Evolutionary conservation across 2,797 vertebrate genomes (phyloP).

Genomic region (Scomberomorus guttatus): DNA sequence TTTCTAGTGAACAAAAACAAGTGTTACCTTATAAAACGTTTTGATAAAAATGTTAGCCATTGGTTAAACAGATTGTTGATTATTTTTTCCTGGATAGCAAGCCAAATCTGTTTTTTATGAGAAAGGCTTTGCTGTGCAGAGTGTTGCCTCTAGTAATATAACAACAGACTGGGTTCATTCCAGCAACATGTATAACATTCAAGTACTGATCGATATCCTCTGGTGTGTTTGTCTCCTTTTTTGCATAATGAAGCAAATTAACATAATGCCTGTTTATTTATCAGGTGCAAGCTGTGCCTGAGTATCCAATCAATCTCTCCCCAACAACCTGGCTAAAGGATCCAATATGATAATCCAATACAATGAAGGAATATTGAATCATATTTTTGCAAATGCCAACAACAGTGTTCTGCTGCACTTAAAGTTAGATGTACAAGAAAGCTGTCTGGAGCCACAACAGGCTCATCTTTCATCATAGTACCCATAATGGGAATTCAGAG

Average conservation of each 20-base stretch:
- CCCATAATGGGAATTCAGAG: conserved; percentile 39
- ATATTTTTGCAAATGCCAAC: conserved; percentile 49
- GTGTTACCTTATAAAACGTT: conserved; percentile 38
- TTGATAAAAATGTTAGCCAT: conserved; percentile 59
- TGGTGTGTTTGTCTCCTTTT: conserved; percentile 70
- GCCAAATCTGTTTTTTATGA: conserved; percentile 57
- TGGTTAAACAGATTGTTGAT: conserved; percentile 74
- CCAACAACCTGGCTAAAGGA: conserved; percentile 61
- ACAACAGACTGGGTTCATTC: conserved; percentile 62
- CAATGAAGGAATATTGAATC: conserved; percentile 54
- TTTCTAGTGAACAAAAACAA: conserved; percentile 25
- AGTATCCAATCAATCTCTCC: conserved; percentile 71
- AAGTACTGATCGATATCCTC: conserved; percentile 79
- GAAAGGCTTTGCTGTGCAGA: conserved; percentile 39
- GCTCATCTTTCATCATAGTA: conserved; percentile 62
- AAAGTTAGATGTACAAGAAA: conserved; percentile 44
- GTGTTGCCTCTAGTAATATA: conserved; percentile 56
- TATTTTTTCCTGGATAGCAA: conserved; percentile 61
- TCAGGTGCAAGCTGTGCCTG: conserved; percentile 69
- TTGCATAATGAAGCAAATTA: conserved; percentile 81
- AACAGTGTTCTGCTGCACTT: conserved; percentile 25
- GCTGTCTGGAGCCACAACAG: conserved; percentile 22
- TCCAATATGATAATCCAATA: conserved; percentile 47
- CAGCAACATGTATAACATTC: conserved; percentile 67
- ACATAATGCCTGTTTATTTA: conserved; percentile 82